Conservation (phyloP, 2,888 invertebrate species). For the Megalurothrips usitatus region DNA sequence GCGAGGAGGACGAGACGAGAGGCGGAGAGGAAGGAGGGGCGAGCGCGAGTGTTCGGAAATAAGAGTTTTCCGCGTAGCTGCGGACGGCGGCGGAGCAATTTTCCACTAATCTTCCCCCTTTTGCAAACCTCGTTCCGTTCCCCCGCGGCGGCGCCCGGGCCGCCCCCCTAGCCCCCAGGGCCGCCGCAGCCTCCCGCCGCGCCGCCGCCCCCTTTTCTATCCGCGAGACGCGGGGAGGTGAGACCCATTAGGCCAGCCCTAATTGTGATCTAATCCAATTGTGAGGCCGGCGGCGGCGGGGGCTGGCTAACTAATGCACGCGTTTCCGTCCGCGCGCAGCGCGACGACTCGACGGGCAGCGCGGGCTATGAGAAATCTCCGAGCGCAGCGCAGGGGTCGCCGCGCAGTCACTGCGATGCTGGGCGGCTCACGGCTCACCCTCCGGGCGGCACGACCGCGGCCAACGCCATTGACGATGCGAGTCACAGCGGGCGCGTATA, state of each 20-base stretch:
- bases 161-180: too few species aligned
- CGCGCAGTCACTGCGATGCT: too few species aligned
- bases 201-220: not conserved
- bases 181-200: not conserved
- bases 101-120: not conserved
- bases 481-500: too few species aligned
- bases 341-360: not conserved
- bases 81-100: not conserved
- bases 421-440: too few species aligned
- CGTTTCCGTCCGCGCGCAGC: not conserved
- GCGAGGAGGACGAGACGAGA: too few species aligned
- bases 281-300: not conserved
- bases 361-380: too few species aligned
- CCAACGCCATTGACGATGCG: too few species aligned
- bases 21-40: too few species aligned
- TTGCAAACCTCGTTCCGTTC: not conserved
- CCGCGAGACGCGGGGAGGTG: constrained; percentile 2
- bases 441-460: too few species aligned
- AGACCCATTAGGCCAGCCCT: not conserved
- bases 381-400: too few species aligned
- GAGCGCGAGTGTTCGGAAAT: not conserved
- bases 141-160: not conserved
- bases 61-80: not conserved
- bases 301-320: not conserved
- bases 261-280: not conserved